Base-by-base conservation (phyloP, 2,888 invertebrate genomes). In the Epiblema foenella region DNA sequence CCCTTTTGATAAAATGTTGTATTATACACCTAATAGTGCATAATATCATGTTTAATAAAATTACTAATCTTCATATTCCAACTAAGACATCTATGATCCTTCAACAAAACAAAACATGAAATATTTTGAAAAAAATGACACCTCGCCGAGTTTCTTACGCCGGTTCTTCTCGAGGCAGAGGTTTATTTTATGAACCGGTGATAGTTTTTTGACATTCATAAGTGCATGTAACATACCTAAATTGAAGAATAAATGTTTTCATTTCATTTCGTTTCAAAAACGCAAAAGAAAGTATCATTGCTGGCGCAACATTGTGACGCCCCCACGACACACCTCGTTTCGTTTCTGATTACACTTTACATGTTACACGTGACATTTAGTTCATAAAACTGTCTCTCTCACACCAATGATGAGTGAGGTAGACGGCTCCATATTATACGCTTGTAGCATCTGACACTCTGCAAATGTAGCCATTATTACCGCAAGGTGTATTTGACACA, bases 401-500 rank as follows among this genome's bases (percentile, higher is more conserved):
- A 39, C n/a, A 20, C 64, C 5, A 2, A 54, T 5, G 10, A 39
- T 10, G 64, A 54, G n/a, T 39, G 39, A 64, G 37, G 24, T 52
- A 64, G 63, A 54, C 52, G 11, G 46, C 9, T 20, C 51, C 11
- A 63, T 54, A 18, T 33, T 51, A 29, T 54, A 52, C 63, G 15
- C 52, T 37, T 39, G 64, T 64, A n/a, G 37, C 37, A 54, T 64
- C 64, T 54, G 52, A n/a, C 52, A 33, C 63, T 18, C 33, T 18
- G 63, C 37, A 51, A 63, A 54, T 64, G 64, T 39, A 64, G 64
- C 64, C 64, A 64, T 64, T 52, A n/a, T 64, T 63, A 64, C 39
- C 64, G 64, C 52, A 64, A 64, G 64, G 64, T 64, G 64, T 64
- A 63, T 64, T 64, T 52, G 64, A 63, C 63, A 63, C 63, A 63